These are phyloP conservation scores for Physeter macrocephalus DNA, from an alignment of 2,113 vertebrate genomes.

Conservation along the genomic window DNA sequence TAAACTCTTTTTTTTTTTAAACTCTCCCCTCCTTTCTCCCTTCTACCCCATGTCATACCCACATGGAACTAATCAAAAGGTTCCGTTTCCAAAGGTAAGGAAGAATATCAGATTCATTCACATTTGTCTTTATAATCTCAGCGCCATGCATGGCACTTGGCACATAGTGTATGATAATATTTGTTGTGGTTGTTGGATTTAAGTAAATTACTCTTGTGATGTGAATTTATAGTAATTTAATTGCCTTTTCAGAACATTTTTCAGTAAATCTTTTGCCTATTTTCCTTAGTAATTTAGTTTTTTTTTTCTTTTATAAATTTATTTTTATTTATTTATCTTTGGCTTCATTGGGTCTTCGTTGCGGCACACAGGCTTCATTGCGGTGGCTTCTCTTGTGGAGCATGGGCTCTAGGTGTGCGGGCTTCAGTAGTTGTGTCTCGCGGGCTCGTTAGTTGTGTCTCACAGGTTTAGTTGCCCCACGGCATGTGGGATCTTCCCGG, in stretches of 20 bases:
- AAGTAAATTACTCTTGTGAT: neutral
- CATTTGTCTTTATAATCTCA: neutral
- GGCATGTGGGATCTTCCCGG: no score
- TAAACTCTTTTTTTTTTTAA: neutral
- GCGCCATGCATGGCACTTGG: fast-evolving
- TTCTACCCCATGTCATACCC: neutral
- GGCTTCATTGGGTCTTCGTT: no score
- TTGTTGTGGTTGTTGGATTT: neutral
- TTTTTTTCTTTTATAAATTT: no score
- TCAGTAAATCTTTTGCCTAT: neutral
- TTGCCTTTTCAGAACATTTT: neutral
- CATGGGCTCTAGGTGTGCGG: no score
- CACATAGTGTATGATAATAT: neutral
- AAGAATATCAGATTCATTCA: neutral
- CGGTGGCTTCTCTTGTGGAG: no score
- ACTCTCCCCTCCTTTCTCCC: neutral
- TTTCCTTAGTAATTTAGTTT: neutral
- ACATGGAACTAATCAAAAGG: neutral
- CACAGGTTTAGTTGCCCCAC: no score
- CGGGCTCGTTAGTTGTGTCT: no score
- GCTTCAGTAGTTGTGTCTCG: no score
- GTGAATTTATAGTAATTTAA: neutral
- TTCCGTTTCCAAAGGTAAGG: neutral
- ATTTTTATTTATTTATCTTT: no score
- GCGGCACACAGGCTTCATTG: no score